Evolutionary conservation across 2,888 invertebrate species (phyloP).

Genomic region (Griposia aprilina): DNA sequence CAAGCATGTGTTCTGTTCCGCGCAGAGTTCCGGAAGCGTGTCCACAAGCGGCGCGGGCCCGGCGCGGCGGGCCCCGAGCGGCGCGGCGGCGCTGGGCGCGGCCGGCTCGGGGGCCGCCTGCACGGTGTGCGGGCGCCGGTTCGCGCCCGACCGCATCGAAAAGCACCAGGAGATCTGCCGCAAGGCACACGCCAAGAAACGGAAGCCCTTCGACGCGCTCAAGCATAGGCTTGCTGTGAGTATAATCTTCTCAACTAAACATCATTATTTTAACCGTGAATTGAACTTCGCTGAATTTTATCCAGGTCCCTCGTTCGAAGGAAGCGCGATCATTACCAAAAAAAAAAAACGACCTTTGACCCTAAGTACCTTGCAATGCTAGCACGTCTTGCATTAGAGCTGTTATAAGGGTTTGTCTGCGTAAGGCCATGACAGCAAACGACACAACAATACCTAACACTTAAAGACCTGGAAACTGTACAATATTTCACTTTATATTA

Average conservation of each 20-base stretch:
- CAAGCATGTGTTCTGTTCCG: not conserved
- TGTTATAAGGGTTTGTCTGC: not conserved
- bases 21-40: slow-evolving; percentile 44
- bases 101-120: slow-evolving; percentile 88
- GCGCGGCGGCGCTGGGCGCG: slow-evolving; percentile 77
- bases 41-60: slow-evolving; percentile 49
- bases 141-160: slow-evolving; percentile 94
- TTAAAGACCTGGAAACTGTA: not conserved
- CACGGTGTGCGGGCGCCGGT: slow-evolving; percentile 94
- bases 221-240: slow-evolving; percentile 94
- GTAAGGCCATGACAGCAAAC: not conserved
- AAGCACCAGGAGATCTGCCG: slow-evolving; percentile 97
- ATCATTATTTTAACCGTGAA: not conserved
- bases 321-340: too few species aligned
- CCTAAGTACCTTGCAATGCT: not conserved
- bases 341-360: not conserved
- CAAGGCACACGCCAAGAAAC: slow-evolving; percentile 94
- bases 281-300: not conserved
- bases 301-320: too few species aligned
- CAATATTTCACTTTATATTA: not conserved
- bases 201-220: slow-evolving; percentile 97
- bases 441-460: not conserved
- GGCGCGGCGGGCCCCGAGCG: slow-evolving; percentile 54
- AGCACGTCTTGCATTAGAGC: not conserved
- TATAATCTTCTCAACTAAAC: not conserved